These are phyloP conservation scores for Tanaodytes sp. DNA, from an alignment of 2,888 invertebrate species.

Conservation along the genomic window DNA sequence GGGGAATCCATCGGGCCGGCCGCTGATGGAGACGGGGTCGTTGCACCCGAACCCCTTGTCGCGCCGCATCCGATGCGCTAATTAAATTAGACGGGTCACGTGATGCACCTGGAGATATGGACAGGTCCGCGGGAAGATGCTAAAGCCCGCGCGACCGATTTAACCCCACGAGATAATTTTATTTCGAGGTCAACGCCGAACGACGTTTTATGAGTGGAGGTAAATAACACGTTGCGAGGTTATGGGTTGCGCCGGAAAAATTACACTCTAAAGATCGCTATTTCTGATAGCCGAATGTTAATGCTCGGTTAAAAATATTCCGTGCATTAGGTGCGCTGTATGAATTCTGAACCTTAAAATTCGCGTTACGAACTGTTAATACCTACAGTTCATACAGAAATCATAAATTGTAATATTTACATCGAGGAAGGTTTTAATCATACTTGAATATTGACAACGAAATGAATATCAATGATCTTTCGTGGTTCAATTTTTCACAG, in stretches of 20 bases:
- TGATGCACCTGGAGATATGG: slow-evolving; percentile 35
- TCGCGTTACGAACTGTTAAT: too few relatives aligned
- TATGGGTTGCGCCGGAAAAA: slow-evolving; percentile 22
- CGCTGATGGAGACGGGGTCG: slow-evolving; percentile 64
- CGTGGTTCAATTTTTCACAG: too few relatives aligned
- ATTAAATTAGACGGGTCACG: slow-evolving; percentile 50
- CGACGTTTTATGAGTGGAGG: slow-evolving; percentile 27
- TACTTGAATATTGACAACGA: too few relatives aligned
- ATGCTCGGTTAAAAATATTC: too few relatives aligned
- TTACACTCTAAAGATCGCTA: slow-evolving; percentile 29
- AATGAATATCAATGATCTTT: too few relatives aligned
- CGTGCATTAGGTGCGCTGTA: too few relatives aligned
- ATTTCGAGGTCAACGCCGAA: slow-evolving; percentile 37
- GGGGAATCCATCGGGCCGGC: slow-evolving; percentile 63
- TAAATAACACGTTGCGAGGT: slow-evolving; percentile 17
- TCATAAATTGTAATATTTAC: too few relatives aligned
- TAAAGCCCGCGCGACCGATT: slow-evolving; percentile 21
- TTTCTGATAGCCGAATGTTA: slow-evolving; percentile 26
- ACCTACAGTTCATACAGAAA: too few relatives aligned
- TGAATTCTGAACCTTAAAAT: too few relatives aligned
- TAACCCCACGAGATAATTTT: slow-evolving; percentile 25
- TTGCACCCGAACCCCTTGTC: slow-evolving; percentile 60
- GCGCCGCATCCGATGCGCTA: slow-evolving; percentile 42
- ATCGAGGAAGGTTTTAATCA: too few relatives aligned
- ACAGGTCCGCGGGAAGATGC: slow-evolving; percentile 10